Percentiles rank a stretch among this genome's conserved stretches.
Evolutionary conservation across 2,113 vertebrate species (phyloP).

Genomic region (Tichodroma muraria): DNA sequence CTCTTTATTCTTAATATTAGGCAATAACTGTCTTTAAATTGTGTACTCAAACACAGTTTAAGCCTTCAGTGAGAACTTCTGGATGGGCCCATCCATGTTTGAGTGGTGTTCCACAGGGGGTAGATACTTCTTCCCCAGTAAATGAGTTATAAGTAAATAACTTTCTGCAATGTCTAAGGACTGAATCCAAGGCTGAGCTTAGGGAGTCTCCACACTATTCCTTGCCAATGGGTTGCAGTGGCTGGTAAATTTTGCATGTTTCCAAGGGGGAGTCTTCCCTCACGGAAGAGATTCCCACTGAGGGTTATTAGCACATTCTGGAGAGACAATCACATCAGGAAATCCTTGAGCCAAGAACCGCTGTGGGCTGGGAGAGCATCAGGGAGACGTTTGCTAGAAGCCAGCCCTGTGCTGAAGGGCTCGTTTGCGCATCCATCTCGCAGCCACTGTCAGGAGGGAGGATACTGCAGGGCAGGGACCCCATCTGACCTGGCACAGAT

Average conservation of each 20-base stretch:
- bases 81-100: not conserved
- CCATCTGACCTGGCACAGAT: not conserved
- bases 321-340: not conserved
- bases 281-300: not conserved
- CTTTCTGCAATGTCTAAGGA: not conserved
- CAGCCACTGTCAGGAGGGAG: not conserved
- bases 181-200: not conserved
- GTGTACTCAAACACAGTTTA: not conserved
- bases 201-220: not conserved
- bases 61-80: not conserved
- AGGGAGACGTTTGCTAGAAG: not conserved
- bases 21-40: not conserved
- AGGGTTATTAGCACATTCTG: not conserved
- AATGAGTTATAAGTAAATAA: not conserved
- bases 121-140: not conserved
- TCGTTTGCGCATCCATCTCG: not conserved
- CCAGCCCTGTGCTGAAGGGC: not conserved
- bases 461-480: not conserved
- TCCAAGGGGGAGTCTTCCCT: not conserved
- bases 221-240: not conserved
- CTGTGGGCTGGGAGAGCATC: not conserved
- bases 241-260: not conserved
- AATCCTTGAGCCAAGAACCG: not conserved
- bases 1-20: not conserved
- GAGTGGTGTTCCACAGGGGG: not conserved